phyloP scores from a whole-genome alignment of 2,797 vertebrate species.

The Channa striata region DNA sequence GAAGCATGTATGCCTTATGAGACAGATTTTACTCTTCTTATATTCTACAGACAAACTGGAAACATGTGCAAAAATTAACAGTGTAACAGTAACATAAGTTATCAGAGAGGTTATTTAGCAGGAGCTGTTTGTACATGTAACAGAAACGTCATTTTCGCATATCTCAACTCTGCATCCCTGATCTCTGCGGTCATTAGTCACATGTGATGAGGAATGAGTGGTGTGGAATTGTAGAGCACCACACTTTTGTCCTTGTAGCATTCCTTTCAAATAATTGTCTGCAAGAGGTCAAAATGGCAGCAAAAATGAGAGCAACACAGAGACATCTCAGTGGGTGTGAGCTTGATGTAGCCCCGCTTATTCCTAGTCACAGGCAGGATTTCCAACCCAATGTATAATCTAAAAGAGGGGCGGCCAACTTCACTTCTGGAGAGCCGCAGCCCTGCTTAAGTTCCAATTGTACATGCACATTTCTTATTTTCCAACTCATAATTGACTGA shows the following conservation, averaged over 20 bases:
- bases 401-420: neutral
- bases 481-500: too few species aligned
- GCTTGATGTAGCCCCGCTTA: neutral
- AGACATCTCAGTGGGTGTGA: neutral
- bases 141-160: conserved; percentile 3
- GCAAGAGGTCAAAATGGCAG: conserved; percentile 1
- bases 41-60: neutral
- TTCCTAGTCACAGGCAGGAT: neutral
- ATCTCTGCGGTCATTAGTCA: neutral
- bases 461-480: too few species aligned
- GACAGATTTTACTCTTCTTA: neutral
- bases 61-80: neutral
- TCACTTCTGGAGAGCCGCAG: too few species aligned
- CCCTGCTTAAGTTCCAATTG: too few species aligned
- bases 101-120: neutral
- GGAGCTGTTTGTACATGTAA: neutral
- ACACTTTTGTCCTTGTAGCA: neutral
- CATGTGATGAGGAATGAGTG: neutral
- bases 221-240: neutral
- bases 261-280: neutral
- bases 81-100: neutral
- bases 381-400: neutral
- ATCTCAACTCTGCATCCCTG: neutral
- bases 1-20: neutral
- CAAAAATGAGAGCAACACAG: neutral